Base-by-base conservation (phyloP, 2,797 vertebrate species). In the Sparus aurata region DNA sequence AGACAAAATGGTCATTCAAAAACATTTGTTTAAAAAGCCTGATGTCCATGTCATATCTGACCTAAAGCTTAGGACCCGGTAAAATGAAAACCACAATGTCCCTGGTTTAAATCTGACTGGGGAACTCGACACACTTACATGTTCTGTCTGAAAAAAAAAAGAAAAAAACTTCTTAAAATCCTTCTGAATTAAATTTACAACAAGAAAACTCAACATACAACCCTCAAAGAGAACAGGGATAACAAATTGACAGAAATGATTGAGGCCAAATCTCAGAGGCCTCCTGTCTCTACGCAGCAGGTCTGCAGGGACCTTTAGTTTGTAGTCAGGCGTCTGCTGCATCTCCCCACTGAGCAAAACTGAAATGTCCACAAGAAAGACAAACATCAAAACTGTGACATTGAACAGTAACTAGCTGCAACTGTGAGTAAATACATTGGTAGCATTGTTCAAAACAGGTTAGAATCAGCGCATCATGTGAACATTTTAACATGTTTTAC, bases 401-500 rank as follows among this genome's bases (percentile, higher is more conserved):
- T 1, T 46, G 38, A 58, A 34, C 30, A 34, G 30, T 34, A 6
- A 34, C 7, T 22, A 3, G 8, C 30, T 34, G 30, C 30, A 34
- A 34, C 5, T 7, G 3, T 34, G 30, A 34, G 30, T 34, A 34
- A 6, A 34, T 34, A 34, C 5, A 6, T 34, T 34, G 30, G 0
- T 34, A 7, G 30, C 30, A 34, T 34, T 30, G 30, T 30, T 34
- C 34, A 34, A 34, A 34, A 7, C 30, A 34, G 30, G 30, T 34
- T 34, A 34, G 30, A 34, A 34, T 34, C 6, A 34, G 30, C 5
- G 30, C 30, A 34, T 34, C 5, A 3, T 34, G 30, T 34, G 30
- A 34, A 75, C 3, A 20, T n/a, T 54, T 61, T 57, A 34, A 12
- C n/a, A 34, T 1, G 6, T 62, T 70, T 71, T 72, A 75, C 69